Conservation (phyloP, 2,888 invertebrate species). For the Rosalia funebris region DNA sequence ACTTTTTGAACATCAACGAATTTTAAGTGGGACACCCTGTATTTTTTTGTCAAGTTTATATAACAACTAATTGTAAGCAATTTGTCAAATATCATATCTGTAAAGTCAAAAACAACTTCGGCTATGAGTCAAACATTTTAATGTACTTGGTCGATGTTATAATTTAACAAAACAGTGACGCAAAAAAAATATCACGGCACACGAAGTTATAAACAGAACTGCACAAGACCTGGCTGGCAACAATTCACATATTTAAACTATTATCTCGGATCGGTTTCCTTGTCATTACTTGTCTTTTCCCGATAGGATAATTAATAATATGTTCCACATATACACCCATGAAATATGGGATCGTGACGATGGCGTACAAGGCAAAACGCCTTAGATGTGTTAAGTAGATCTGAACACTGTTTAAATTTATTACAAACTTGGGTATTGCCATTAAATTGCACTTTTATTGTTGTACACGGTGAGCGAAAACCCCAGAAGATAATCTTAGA, state of each 20-base stretch:
- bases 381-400: conserved; percentile 34
- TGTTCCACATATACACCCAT: conserved; percentile 25
- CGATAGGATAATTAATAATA: conserved; percentile 27
- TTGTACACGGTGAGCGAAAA: conserved; percentile 2
- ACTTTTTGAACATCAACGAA: no score
- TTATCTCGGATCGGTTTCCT: conserved; percentile 20
- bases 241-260: conserved; percentile 14
- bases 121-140: no score
- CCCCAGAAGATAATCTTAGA: no score
- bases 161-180: no score
- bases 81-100: no score
- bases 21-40: no score
- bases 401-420: conserved; percentile 18
- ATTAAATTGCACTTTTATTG: conserved; percentile 6
- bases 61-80: no score
- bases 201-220: neutral
- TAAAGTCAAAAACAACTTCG: no score
- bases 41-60: no score
- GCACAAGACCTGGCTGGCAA: conserved; percentile 6
- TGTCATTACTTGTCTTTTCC: conserved; percentile 23
- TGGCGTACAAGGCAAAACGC: conserved; percentile 28
- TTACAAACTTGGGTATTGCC: conserved; percentile 17
- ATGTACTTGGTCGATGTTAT: no score
- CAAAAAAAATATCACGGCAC: no score
- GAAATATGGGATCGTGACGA: conserved; percentile 27